Percentiles rank a stretch among this genome's conserved stretches.
These are phyloP conservation scores for Asarcornis scutulata DNA, from an alignment of 2,113 vertebrate species.

Conservation along the genomic window DNA sequence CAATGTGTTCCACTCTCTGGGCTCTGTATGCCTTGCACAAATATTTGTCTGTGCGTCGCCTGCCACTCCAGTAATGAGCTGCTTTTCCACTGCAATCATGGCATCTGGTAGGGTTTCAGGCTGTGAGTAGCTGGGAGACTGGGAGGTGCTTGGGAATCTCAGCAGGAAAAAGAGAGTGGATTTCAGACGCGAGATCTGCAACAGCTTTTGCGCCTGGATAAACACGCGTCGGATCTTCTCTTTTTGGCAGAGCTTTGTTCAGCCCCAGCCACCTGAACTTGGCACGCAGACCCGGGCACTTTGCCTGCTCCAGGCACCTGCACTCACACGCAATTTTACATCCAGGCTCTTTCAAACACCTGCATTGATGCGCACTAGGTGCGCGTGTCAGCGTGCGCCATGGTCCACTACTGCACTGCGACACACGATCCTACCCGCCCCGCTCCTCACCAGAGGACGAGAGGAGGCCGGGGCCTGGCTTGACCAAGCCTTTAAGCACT, in stretches of 20 bases:
- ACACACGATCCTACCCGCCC: neutral
- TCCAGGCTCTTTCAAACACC: neutral
- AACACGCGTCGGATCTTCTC: neutral
- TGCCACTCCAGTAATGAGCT: slow-evolving; percentile 40
- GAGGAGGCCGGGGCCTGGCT: neutral
- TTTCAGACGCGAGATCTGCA: neutral
- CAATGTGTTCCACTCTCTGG: neutral
- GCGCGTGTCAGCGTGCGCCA: fast-evolving
- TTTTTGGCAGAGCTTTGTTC: neutral
- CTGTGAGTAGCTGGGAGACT: slow-evolving; percentile 25
- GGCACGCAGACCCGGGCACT: neutral
- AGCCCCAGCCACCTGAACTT: neutral
- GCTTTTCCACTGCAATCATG: slow-evolving; percentile 17
- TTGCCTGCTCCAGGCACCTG: neutral
- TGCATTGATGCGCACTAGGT: neutral
- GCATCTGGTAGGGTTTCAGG: slow-evolving; percentile 23
- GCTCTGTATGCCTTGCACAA: slow-evolving; percentile 52
- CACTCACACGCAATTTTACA: neutral
- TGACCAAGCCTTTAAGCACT: neutral
- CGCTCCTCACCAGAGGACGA: fast-evolving
- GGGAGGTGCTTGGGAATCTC: slow-evolving; percentile 58
- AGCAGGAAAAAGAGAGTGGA: neutral
- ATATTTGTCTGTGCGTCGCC: slow-evolving; percentile 51
- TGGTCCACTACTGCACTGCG: neutral
- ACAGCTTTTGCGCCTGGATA: neutral